A percentile compares a stretch with the other conserved stretches of the same genome.
These are phyloP conservation scores for Saxicola maurus DNA, from an alignment of 2,797 vertebrate genomes.

Conservation along the genomic window DNA sequence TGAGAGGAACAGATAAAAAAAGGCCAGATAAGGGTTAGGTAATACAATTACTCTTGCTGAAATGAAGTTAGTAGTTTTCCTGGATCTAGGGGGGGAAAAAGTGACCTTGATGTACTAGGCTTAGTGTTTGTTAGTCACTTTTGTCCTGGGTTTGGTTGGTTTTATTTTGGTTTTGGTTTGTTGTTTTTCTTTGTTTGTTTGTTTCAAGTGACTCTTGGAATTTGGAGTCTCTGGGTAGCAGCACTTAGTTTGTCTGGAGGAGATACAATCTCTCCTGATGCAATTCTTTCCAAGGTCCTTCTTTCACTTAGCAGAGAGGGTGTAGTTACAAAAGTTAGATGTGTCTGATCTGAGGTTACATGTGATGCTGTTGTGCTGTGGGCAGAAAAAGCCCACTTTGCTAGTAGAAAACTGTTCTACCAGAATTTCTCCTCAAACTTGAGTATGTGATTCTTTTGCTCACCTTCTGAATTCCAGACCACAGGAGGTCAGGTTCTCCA, in stretches of 20 bases:
- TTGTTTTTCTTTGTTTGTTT: background rate
- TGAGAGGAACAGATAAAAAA: background rate
- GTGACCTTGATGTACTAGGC: background rate
- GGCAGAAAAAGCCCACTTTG: background rate
- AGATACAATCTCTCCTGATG: background rate
- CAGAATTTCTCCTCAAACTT: background rate
- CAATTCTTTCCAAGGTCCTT: background rate
- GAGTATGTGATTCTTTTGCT: background rate
- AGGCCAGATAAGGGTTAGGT: background rate
- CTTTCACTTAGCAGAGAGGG: background rate
- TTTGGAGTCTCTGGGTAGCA: background rate
- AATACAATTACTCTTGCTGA: background rate
- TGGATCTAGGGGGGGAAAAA: fast-evolving
- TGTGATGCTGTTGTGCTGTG: background rate
- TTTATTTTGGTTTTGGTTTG: background rate
- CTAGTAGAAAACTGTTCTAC: background rate
- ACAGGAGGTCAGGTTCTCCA: background rate
- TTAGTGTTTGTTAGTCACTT: background rate
- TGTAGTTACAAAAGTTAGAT: background rate
- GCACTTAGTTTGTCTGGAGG: background rate
- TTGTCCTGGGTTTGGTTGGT: background rate
- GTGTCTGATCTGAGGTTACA: background rate
- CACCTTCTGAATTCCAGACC: background rate
- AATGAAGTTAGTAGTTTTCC: background rate
- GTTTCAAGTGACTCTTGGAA: background rate